Evolutionary conservation across 2,888 invertebrate species (phyloP), one percentile per base, ranked within the genome.

Genomic region (Steinernema hermaphroditum): DNA sequence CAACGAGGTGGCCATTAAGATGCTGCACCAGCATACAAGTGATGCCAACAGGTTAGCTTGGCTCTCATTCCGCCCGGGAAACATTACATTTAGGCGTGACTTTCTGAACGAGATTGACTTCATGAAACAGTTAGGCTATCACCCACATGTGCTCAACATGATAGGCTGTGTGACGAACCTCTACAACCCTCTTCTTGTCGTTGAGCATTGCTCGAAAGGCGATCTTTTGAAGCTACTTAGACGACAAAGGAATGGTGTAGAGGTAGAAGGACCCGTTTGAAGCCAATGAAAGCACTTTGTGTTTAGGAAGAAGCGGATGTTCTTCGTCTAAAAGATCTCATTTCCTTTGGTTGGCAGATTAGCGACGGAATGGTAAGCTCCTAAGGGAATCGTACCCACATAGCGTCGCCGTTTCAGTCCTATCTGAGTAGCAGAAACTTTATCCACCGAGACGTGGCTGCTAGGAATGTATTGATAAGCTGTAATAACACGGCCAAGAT

Each of bases 21-120:
- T 80, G 27, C 75, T 83, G 9, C 81, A 81, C 22, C 71, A 77
- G 22, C 82, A 83, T 68, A 82, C 83, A 0, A 78, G 80, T 57
- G 79, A 82, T 2, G 76, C 78, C 22, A 78, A 77, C 54, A 75
- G 77, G 74, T 73, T n/a, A 74, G 12, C 24, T 50, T 27, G 16
- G 1, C 54, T 37, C n/a, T n/a, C n/a, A 6, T 27, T 19, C 27
- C 8, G 8, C 68, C 27, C 27, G 41, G 22, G n/a, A 12, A 43
- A 19, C 19, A 14, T 73, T 68, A 27, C 4, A 22, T 74, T 73
- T 4, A 73, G 74, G 57, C 44, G 74, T 12, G 83, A 83, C 43
- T 81, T 83, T 71, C 74, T 80, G 43, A 79, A 81, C 57, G 83
- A 83, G 69, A 83, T 83, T 49, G 77, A 78, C 8, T 83, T 83